These are phyloP conservation scores for Pandemis cinnamomeana DNA, from an alignment of 2,888 invertebrate genomes.

Conservation along the genomic window DNA sequence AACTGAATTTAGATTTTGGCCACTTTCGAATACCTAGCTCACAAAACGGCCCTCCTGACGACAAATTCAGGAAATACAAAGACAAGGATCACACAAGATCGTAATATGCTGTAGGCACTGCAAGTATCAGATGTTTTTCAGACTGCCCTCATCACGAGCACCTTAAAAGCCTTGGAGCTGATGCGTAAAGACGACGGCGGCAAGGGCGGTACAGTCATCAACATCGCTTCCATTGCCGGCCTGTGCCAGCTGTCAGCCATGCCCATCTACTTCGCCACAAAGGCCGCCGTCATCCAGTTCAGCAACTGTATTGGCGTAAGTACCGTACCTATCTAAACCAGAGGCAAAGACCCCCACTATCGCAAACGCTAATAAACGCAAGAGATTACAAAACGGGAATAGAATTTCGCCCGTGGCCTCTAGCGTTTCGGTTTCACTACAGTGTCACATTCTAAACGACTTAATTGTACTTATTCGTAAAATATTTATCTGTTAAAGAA, in stretches of 20 bases:
- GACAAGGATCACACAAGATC: no score
- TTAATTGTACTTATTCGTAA: no score
- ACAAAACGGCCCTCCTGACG: no score
- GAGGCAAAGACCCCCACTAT: no score
- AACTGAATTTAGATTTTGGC: no score
- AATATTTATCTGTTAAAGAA: conserved; percentile 54
- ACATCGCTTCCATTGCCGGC: conserved; percentile 71
- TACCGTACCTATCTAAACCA: conserved; percentile 19
- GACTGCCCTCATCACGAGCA: conserved; percentile 50
- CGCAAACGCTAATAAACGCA: no score
- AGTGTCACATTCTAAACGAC: no score
- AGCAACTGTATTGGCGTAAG: conserved; percentile 74
- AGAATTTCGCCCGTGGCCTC: no score
- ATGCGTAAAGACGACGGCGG: conserved; percentile 73
- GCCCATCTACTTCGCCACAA: conserved; percentile 72
- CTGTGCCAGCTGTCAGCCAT: conserved; percentile 56
- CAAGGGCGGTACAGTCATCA: conserved; percentile 71
- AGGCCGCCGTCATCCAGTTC: conserved; percentile 74
- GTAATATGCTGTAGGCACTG: neutral
- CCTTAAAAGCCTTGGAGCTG: conserved; percentile 67
- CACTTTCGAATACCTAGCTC: no score
- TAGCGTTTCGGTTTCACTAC: no score
- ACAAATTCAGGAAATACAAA: no score
- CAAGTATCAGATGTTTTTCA: conserved; percentile 2
- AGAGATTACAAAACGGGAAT: no score